A percentile compares a stretch with the other conserved stretches of the same genome.
Evolutionary conservation across 2,113 vertebrate species (phyloP).

Genomic region (Hippoglossus stenolepis): DNA sequence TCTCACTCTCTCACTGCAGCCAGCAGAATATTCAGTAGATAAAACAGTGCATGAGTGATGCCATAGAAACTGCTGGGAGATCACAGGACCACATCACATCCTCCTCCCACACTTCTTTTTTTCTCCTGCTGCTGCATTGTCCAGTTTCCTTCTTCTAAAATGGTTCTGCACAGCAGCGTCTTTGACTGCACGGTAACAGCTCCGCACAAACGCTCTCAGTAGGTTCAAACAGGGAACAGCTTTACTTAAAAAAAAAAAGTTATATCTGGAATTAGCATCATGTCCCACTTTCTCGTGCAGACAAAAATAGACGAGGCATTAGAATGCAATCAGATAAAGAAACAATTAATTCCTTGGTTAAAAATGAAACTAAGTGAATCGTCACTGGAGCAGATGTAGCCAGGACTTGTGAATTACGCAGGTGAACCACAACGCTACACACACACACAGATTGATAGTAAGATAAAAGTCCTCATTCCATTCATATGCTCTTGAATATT

Average conservation of each 20-base stretch:
- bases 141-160: slow-evolving; percentile 21
- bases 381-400: slow-evolving; percentile 6
- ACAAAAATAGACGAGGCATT: slow-evolving; percentile 58
- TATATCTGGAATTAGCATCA: slow-evolving; percentile 51
- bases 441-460: slow-evolving; percentile 10
- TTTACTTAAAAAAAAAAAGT: slow-evolving; percentile 32
- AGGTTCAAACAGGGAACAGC: slow-evolving; percentile 14
- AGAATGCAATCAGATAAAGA: slow-evolving; percentile 54
- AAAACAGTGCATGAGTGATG: slow-evolving; percentile 52
- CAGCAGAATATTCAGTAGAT: slow-evolving; percentile 55
- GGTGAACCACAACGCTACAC: background rate
- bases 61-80: slow-evolving; percentile 66
- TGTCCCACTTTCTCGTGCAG: slow-evolving; percentile 44
- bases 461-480: background rate
- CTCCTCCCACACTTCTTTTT: slow-evolving; percentile 44
- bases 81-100: slow-evolving; percentile 60
- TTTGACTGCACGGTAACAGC: slow-evolving; percentile 9
- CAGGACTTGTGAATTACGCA: background rate
- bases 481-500: background rate
- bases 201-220: background rate
- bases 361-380: slow-evolving; percentile 45
- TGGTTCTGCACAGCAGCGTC: slow-evolving; percentile 13
- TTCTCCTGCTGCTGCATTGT: slow-evolving; percentile 44
- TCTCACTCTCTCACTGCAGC: slow-evolving; percentile 34
- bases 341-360: slow-evolving; percentile 50